Base-by-base conservation (phyloP, 2,888 invertebrate species). In the Hesperia comma region DNA sequence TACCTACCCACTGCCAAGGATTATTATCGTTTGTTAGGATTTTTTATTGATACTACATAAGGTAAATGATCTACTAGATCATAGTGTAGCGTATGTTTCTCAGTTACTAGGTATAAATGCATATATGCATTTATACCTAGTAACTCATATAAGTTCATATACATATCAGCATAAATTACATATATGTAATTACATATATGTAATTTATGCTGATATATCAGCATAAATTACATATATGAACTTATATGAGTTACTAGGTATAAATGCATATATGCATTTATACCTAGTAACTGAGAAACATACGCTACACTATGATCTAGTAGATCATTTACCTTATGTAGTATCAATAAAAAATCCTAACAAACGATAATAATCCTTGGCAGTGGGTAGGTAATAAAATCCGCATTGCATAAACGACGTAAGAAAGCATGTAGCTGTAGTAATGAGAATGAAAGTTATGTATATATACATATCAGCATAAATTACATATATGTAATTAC, bases 391-490 rank as follows among this genome's bases (percentile, higher is more conserved):
- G n/a, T 6, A 19, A 58, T 53, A 64, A 51, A 32, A 51, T 19
- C 53, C 26, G 51, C 26, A 40, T 51, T 26, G 57, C 40, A 54
- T 14, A 32, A 26, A 32, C 3, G 37, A 14, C n/a, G 4, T 15
- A 14, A n/a, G 57, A 49, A 57, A 58, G 15, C 58, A 53, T 32
- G 51, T 32, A n/a, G n/a, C n/a, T n/a, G 43, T 43, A 58, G 41
- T 43, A 67, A 70, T 66, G 80, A 85, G 78, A 86, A 83, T 75
- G 85, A 87, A 88, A 87, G 86, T 85, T n/a, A n/a, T n/a, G n/a
- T n/a, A n/a, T n/a, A n/a, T n/a, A n/a, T n/a, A n/a, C n/a, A n/a
- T n/a, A n/a, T n/a, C n/a, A n/a, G n/a, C n/a, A n/a, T n/a, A n/a
- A n/a, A n/a, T n/a, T n/a, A n/a, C n/a, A n/a, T n/a, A n/a, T n/a